Evolutionary conservation across 1,140 invertebrate species (phyloP).

Genomic region (Apis mellifera): DNA sequence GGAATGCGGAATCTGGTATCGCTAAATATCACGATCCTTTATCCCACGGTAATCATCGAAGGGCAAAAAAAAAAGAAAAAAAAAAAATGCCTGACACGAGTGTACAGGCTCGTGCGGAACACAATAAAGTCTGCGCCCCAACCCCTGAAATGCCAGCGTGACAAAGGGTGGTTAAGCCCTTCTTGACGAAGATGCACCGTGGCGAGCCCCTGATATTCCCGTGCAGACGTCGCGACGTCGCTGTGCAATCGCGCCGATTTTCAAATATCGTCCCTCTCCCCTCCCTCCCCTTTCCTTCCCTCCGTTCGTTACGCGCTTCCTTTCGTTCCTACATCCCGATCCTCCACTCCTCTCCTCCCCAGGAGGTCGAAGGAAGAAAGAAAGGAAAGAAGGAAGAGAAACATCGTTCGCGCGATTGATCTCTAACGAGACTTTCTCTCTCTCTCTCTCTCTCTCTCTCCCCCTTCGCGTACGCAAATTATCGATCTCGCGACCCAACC

Average conservation of each 20-base stretch:
- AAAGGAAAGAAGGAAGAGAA: neutral
- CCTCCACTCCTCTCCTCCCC: neutral
- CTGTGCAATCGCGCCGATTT: conserved; percentile 28
- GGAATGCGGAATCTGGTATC: neutral
- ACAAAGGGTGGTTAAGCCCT: conserved; percentile 75
- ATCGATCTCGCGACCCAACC: conserved; percentile 60
- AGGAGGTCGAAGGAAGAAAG: too few species aligned
- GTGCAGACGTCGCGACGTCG: conserved; percentile 53
- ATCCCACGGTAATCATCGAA: conserved; percentile 28
- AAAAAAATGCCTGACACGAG: conserved; percentile 68
- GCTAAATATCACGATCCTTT: conserved; percentile 45
- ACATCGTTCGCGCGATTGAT: conserved; percentile 58
- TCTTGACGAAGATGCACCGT: conserved; percentile 73
- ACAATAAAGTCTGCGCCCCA: conserved; percentile 75
- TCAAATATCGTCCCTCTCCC: neutral
- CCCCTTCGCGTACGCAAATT: conserved; percentile 27
- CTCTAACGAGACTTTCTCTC: conserved; percentile 39
- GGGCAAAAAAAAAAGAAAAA: neutral
- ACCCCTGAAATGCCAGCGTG: conserved; percentile 69
- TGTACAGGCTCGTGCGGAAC: conserved; percentile 67
- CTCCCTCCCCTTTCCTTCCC: too few species aligned
- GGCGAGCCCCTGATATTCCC: conserved; percentile 56
- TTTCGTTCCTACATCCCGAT: neutral
- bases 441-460: neutral
- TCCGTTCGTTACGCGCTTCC: neutral